Evolutionary conservation across 2,888 invertebrate genomes (phyloP).

Genomic region (Synanthedon tipuliformis): DNA sequence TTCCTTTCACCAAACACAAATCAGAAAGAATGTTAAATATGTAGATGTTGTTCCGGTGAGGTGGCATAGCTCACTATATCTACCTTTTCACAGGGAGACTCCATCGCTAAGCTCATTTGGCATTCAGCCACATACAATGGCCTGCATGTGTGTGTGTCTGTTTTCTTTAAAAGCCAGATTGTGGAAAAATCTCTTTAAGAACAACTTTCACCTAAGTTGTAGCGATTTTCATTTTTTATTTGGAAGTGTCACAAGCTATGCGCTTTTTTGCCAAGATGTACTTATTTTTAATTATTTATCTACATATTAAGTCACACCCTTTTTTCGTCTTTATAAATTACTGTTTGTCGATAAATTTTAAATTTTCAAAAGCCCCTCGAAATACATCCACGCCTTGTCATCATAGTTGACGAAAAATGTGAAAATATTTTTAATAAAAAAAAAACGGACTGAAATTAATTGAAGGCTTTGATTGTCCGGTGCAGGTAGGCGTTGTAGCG

Average conservation of each 20-base stretch:
- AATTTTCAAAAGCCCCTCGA: too few relatives aligned
- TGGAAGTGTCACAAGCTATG: too few relatives aligned
- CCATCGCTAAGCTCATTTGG: constrained; percentile 67
- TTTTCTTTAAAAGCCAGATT: constrained; percentile 40
- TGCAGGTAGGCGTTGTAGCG: background rate
- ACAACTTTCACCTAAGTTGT: constrained; percentile 9
- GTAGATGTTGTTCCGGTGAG: constrained; percentile 27
- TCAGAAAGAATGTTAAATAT: constrained; percentile 15
- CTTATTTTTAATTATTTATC: too few relatives aligned
- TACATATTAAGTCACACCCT: too few relatives aligned
- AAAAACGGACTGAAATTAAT: background rate
- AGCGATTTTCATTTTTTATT: too few relatives aligned
- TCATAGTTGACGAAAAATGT: too few relatives aligned
- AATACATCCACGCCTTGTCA: too few relatives aligned
- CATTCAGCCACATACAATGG: constrained; percentile 63
- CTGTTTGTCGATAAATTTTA: too few relatives aligned
- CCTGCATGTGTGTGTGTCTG: constrained; percentile 49
- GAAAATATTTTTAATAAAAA: background rate
- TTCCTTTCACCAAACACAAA: constrained; percentile 12
- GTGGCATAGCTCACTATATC: constrained; percentile 31
- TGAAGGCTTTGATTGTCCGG: background rate
- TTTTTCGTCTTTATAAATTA: too few relatives aligned
- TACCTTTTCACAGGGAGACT: constrained; percentile 47
- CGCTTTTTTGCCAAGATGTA: too few relatives aligned
- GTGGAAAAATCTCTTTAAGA: constrained; percentile 13